phyloP scores from a whole-genome alignment of 2,113 vertebrate genomes.

The Pithys albifrons region DNA sequence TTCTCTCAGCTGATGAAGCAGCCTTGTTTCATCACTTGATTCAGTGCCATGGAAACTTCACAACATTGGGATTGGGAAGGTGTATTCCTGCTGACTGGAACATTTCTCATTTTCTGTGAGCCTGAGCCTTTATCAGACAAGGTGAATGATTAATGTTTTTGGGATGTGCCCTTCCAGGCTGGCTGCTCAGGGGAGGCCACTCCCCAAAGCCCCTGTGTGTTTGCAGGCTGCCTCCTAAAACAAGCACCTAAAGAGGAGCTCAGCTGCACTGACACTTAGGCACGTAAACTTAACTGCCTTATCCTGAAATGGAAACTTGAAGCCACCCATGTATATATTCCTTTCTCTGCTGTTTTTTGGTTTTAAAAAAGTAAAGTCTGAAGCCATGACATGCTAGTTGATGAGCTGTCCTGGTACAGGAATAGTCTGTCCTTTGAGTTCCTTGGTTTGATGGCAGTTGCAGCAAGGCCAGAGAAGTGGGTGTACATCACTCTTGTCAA shows the following conservation, averaged over 20 bases:
- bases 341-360: background rate
- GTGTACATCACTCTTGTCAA: background rate
- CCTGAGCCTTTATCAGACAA: background rate
- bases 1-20: background rate
- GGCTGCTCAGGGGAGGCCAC: background rate
- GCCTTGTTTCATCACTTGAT: background rate
- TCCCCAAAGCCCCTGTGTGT: background rate
- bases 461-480: background rate
- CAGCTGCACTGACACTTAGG: background rate
- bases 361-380: background rate
- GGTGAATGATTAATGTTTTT: background rate
- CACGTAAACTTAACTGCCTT: background rate
- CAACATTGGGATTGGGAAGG: background rate
- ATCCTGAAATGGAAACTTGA: constrained; percentile 54
- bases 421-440: background rate
- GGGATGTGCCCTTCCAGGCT: background rate
- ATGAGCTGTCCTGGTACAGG: background rate
- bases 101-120: background rate
- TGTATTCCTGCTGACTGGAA: background rate
- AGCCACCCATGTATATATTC: background rate
- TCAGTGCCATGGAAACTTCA: background rate
- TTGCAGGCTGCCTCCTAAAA: background rate
- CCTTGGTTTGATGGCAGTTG: background rate
- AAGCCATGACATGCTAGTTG: background rate
- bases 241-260: background rate